A percentile compares a stretch with the other conserved stretches of the same genome.
These are phyloP conservation scores for Aphodius granarius DNA, from an alignment of 2,888 invertebrate species.

Conservation along the genomic window DNA sequence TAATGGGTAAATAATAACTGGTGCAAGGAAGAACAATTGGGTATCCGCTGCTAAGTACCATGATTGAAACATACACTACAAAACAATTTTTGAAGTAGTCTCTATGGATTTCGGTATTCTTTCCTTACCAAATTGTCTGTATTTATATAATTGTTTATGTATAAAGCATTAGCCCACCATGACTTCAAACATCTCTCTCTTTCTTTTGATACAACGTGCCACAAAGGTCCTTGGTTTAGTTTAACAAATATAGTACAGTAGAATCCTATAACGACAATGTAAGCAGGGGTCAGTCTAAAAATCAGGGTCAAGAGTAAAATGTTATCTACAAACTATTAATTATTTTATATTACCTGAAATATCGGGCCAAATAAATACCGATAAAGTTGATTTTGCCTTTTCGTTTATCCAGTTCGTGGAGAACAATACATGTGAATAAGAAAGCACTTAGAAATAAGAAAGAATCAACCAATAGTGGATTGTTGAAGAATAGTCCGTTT, in stretches of 20 bases:
- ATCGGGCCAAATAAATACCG: conserved; percentile 65
- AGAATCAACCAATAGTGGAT: conserved; percentile 71
- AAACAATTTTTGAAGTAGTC: conserved; percentile 51
- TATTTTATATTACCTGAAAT: conserved; percentile 60
- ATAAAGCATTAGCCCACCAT: conserved; percentile 76
- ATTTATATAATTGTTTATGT: conserved; percentile 73
- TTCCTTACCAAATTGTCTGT: conserved; percentile 58
- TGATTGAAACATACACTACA: conserved; percentile 70
- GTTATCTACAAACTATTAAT: conserved; percentile 7
- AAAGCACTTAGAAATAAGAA: conserved; percentile 73
- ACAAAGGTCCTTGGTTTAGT: conserved; percentile 73
- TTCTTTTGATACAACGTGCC: conserved; percentile 63
- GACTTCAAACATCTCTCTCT: conserved; percentile 65
- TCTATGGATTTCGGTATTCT: too few relatives aligned
- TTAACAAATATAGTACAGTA: conserved; percentile 73
- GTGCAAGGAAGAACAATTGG: conserved; percentile 61
- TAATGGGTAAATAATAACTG: conserved; percentile 67
- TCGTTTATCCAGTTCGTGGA: conserved; percentile 68
- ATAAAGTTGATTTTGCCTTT: conserved; percentile 64
- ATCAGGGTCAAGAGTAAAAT: background rate
- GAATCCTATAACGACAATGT: conserved; percentile 69
- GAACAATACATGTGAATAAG: conserved; percentile 66
- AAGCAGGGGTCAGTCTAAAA: conserved; percentile 73
- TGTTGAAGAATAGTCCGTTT: conserved; percentile 67
- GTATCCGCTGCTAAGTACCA: conserved; percentile 63